Evolutionary conservation across 2,113 vertebrate species (phyloP), one percentile per base, ranked within the genome.

Genomic region (Vanacampus margaritifer): DNA sequence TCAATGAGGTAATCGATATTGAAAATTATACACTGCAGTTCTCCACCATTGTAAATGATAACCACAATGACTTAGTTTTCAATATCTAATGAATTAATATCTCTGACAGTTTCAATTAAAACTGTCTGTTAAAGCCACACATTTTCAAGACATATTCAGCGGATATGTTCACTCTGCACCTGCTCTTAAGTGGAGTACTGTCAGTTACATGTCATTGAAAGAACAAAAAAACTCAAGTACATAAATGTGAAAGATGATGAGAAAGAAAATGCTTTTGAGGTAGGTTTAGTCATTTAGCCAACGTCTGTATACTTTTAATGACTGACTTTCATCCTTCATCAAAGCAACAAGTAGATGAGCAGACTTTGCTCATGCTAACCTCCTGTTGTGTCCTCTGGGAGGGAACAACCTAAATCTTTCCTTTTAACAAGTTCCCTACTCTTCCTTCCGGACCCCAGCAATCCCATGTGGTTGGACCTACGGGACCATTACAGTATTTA

Each of bases 321-420:
- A 92, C 89, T 90, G 90, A 87, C 92, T 94, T 94, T 94, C 88
- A 94, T 92, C 92, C 76, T n/a, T 83, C 90, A 94, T 92, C 91
- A 94, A 93, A 93, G 92, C 94, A 93, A 93, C 95, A 96, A 95
- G 94, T 94, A 90, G 88, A 94, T 91, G 89, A 94, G 87, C 91
- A 93, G 93, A 91, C 88, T 83, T 84, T 86, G 75, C 77, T 80
- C 76, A 84, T 69, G 81, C 78, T 86, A 81, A 91, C 83, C 85
- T 83, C 60, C 85, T 66, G 68, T 77, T 73, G 67, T 75, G 83
- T 89, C 79, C 78, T 76, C 68, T 69, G 84, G 87, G 91, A 91
- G 7, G 79, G 75, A 87, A 72, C 69, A 88, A 84, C 81, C 89
- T 91, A 92, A 94, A 93, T 93, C 91, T 93, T 92, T 88, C 87